phyloP scores from a whole-genome alignment of 2,888 invertebrate species.

The Zygaena filipendulae region DNA sequence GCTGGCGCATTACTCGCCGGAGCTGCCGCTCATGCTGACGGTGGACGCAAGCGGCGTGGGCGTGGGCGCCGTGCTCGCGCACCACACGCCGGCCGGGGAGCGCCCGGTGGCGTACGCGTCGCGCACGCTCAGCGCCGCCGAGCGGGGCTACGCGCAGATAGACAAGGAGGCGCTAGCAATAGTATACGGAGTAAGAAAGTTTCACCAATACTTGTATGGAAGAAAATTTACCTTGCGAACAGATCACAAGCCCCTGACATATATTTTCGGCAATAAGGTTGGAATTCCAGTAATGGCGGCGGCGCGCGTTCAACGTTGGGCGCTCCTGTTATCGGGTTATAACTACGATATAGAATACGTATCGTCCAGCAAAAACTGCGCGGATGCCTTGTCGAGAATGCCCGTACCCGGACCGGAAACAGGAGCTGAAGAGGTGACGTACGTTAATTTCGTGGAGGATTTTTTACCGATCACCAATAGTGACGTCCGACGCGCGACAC shows the following conservation, averaged over 20 bases:
- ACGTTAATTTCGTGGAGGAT: too few relatives aligned
- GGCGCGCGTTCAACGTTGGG: too few relatives aligned
- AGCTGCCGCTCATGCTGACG: conserved; percentile 9
- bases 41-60: conserved; percentile 16
- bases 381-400: too few relatives aligned
- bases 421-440: too few relatives aligned
- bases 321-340: too few relatives aligned
- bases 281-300: conserved; percentile 18
- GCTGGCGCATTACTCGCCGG: conserved; percentile 16
- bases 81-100: conserved; percentile 13
- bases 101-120: conserved; percentile 12
- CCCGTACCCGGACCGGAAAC: too few relatives aligned
- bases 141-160: conserved; percentile 12
- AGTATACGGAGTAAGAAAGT: conserved; percentile 10
- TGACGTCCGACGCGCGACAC: too few relatives aligned
- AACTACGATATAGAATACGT: too few relatives aligned
- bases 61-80: conserved; percentile 18
- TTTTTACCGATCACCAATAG: too few relatives aligned
- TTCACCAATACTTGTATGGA: too few relatives aligned
- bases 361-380: too few relatives aligned
- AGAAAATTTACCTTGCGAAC: conserved; percentile 12
- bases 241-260: conserved; percentile 20
- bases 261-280: conserved; percentile 5
- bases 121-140: conserved; percentile 9
- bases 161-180: conserved; percentile 14